Percentiles rank a stretch among this genome's conserved stretches.
Conservation (phyloP, 2,888 invertebrate species). For the Dynastes maya region DNA sequence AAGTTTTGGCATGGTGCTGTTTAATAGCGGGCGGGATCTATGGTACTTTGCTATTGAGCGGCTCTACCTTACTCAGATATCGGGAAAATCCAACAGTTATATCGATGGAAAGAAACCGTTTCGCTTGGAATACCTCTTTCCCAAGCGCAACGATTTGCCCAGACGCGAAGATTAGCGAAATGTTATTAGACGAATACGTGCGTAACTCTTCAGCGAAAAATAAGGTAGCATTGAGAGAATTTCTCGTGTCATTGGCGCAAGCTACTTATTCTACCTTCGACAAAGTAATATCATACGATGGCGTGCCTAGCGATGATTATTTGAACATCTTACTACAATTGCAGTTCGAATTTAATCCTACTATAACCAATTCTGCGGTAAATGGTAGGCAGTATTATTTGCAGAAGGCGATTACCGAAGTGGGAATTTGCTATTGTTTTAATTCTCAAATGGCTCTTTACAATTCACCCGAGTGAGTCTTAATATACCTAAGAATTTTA, state of each 20-base stretch:
- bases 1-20: slow-evolving; percentile 63
- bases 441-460: slow-evolving; percentile 78
- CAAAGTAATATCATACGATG: slow-evolving; percentile 72
- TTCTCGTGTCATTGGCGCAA: slow-evolving; percentile 74
- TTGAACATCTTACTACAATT: slow-evolving; percentile 74
- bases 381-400: slow-evolving; percentile 64
- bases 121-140: slow-evolving; percentile 82
- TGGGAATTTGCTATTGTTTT: slow-evolving; percentile 80
- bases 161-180: slow-evolving; percentile 72
- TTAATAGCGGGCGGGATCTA: slow-evolving; percentile 62
- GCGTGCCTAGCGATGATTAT: slow-evolving; percentile 74
- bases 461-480: slow-evolving; percentile 74
- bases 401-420: slow-evolving; percentile 78
- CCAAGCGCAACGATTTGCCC: slow-evolving; percentile 82
- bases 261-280: slow-evolving; percentile 77
- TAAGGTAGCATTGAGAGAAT: slow-evolving; percentile 73
- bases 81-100: slow-evolving; percentile 82
- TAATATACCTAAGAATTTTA: no score
- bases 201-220: slow-evolving; percentile 65
- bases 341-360: slow-evolving; percentile 72
- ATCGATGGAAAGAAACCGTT: slow-evolving; percentile 82
- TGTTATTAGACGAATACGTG: slow-evolving; percentile 72
- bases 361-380: slow-evolving; percentile 66
- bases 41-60: slow-evolving; percentile 68
- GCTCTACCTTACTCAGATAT: slow-evolving; percentile 77